Evolutionary conservation across 2,797 vertebrate genomes (phyloP), one percentile per base, ranked within the genome.

Genomic region (Coregonus suidteri): DNA sequence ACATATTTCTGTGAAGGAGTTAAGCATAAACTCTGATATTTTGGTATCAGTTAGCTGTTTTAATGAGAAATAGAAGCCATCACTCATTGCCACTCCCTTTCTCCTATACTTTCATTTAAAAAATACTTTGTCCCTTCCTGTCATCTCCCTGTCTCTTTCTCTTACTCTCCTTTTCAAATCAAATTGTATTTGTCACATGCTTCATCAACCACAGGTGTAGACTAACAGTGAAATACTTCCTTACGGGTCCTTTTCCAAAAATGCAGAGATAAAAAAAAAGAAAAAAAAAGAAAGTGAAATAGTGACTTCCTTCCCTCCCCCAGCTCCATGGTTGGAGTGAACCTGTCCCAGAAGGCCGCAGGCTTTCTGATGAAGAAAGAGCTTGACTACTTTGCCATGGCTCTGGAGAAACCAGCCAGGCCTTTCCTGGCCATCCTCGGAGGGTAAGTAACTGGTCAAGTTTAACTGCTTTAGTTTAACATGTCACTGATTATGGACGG

Each of bases 301-400:
- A 25, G 25, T 2, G 11, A 0, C 11, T 11, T 5, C 64, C 4
- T 4, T 73, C 18, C 11, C 35, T 62, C 68, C 54, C 20, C 0
- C 89, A 99, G 98, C 91, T 99, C 98, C 86, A 99, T 98, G 97
- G 98, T 99, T n/a, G 98, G 98, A 72, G 96, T 99, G 74, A 94
- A 94, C 67, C 92, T 99, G 81, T 91, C 97, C 75, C 95, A 99
- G 92, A 99, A 97, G 85, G 98, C 97, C 1, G 96, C 97, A 74
- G 98, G 98, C 2, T 99, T 99, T 93, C 92, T 99, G 80, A 98
- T 99, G 98, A 99, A 99, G 95, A 99, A 99, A 85, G 98, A 99
- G 92, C 93, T 99, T 69, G 97, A 99, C 86, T 99, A 99, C 89
- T 99, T 99, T 76, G 98, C 98, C 75, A 99, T 98, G 93, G 98